phyloP scores from a whole-genome alignment of 2,888 invertebrate genomes.

The Agrochola lychnidis region DNA sequence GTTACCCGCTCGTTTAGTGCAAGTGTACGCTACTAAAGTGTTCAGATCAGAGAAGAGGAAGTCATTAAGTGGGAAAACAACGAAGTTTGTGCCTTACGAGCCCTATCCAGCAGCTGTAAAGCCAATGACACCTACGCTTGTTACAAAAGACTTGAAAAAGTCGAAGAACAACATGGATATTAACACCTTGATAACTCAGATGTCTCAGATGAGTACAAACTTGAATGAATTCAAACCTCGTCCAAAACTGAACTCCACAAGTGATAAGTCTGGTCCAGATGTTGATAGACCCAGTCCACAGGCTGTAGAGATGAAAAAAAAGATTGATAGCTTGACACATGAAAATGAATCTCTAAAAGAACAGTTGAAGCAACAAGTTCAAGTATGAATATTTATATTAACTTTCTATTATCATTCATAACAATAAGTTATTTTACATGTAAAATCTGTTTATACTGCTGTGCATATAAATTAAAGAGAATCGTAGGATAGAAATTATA shows the following conservation, averaged over 20 bases:
- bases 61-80: slow-evolving; percentile 91
- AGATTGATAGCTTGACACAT: slow-evolving; percentile 91
- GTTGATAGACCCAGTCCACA: slow-evolving; percentile 78
- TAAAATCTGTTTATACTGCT: not conserved
- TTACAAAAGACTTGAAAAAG: slow-evolving; percentile 81
- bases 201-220: slow-evolving; percentile 93
- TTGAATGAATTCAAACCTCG: slow-evolving; percentile 91
- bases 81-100: slow-evolving; percentile 97
- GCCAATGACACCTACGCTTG: slow-evolving; percentile 92
- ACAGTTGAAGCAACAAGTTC: slow-evolving; percentile 96
- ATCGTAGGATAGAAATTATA: not conserved
- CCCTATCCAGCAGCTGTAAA: slow-evolving; percentile 96
- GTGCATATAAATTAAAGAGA: not conserved
- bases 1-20: slow-evolving; percentile 79
- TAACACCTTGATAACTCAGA: slow-evolving; percentile 92
- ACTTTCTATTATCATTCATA: not conserved
- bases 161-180: slow-evolving; percentile 92
- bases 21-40: slow-evolving; percentile 91
- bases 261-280: slow-evolving; percentile 77
- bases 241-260: slow-evolving; percentile 79
- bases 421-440: not conserved
- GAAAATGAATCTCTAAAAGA: slow-evolving; percentile 94
- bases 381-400: slow-evolving; percentile 85
- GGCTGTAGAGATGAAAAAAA: slow-evolving; percentile 90
- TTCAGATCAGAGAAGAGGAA: slow-evolving; percentile 90